A percentile compares a stretch with the other conserved stretches of the same genome.
Evolutionary conservation across 1,140 invertebrate species (phyloP).

Genomic region (Dufourea novaeangliae): DNA sequence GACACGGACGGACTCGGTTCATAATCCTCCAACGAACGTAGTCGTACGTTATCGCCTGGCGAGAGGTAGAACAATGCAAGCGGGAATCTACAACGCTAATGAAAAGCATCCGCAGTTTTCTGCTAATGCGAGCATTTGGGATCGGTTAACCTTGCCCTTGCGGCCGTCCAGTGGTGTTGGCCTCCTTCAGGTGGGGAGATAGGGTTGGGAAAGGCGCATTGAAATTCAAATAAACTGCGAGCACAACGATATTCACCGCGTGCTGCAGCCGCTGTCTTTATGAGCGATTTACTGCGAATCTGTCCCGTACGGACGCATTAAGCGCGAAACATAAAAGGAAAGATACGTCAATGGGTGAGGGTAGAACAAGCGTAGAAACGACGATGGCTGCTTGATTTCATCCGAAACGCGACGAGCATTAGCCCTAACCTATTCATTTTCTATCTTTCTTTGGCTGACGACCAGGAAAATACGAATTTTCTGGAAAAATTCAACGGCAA

Average conservation of each 20-base stretch:
- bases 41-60: background rate
- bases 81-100: slow-evolving; percentile 41
- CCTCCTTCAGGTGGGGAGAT: background rate
- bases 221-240: slow-evolving; percentile 51
- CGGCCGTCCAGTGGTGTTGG: background rate
- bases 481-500: slow-evolving; percentile 39
- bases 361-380: background rate
- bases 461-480: slow-evolving; percentile 12
- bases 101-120: slow-evolving; percentile 28
- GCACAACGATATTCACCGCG: slow-evolving; percentile 19
- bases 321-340: slow-evolving; percentile 15
- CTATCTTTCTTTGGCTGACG: no score
- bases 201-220: no score
- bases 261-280: slow-evolving; percentile 37
- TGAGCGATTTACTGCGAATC: slow-evolving; percentile 55
- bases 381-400: slow-evolving; percentile 23
- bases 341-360: slow-evolving; percentile 24
- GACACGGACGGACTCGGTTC: background rate
- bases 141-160: slow-evolving; percentile 19
- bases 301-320: slow-evolving; percentile 16
- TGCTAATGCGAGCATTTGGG: slow-evolving; percentile 10
- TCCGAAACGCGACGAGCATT: slow-evolving; percentile 36
- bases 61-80: slow-evolving; percentile 5
- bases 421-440: background rate
- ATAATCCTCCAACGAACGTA: background rate